Evolutionary conservation across 2,113 vertebrate species (phyloP).

Genomic region (Pachyramphus minor): DNA sequence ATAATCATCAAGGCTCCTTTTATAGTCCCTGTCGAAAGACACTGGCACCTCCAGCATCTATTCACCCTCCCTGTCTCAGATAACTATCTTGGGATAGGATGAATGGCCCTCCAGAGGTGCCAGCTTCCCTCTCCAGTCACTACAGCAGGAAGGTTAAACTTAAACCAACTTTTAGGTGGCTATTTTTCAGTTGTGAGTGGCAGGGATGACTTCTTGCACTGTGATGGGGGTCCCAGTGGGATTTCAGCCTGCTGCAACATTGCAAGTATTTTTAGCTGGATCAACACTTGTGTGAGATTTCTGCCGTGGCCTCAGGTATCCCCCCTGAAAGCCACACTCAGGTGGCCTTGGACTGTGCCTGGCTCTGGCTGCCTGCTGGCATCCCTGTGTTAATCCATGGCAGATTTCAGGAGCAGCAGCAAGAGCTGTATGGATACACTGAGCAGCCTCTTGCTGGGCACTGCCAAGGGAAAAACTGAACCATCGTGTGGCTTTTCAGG

Average conservation of each 20-base stretch:
- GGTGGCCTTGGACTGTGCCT: not conserved
- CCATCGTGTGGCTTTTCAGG: not conserved
- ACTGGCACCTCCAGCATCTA: constrained; percentile 9
- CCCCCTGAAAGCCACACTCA: not conserved
- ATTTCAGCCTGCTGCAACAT: not conserved
- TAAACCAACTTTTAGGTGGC: not conserved
- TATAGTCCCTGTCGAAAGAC: not conserved
- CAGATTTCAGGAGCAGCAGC: not conserved
- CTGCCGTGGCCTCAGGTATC: not conserved
- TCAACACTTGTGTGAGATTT: not conserved
- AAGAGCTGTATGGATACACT: not conserved
- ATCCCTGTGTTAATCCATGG: not conserved
- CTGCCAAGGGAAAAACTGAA: constrained; percentile 38
- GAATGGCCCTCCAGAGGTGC: not conserved
- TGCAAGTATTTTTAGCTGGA: not conserved
- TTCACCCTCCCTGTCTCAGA: not conserved
- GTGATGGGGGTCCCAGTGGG: not conserved
- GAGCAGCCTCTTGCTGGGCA: not conserved
- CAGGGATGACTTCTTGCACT: not conserved
- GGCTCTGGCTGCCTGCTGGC: not conserved
- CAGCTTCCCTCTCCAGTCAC: not conserved
- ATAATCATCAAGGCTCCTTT: constrained; percentile 34
- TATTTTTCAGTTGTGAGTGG: not conserved
- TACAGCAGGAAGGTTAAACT: not conserved
- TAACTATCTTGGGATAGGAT: not conserved